phyloP scores from a whole-genome alignment of 2,797 vertebrate genomes.

The Dromococcyx pavoninus region DNA sequence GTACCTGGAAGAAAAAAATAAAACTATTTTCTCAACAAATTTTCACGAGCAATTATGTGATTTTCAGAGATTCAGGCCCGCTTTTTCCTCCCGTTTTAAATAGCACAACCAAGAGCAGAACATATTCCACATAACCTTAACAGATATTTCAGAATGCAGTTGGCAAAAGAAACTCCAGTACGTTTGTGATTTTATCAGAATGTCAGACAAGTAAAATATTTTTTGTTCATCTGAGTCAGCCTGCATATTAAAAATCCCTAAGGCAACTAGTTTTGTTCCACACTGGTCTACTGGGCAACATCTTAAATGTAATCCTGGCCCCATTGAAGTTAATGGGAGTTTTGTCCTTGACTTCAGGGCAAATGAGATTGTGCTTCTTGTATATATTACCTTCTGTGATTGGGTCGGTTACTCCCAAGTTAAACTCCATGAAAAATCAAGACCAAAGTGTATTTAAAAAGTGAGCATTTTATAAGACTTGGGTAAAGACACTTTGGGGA shows the following conservation, averaged over 20 bases:
- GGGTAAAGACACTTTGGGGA: constrained; percentile 54
- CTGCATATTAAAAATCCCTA: neutral
- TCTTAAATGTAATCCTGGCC: neutral
- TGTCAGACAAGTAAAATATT: neutral
- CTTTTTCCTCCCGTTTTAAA: neutral
- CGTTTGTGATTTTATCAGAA: neutral
- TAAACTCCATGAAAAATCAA: constrained; percentile 39
- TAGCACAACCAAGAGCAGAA: neutral
- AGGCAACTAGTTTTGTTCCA: neutral
- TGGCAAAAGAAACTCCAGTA: neutral
- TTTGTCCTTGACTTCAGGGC: constrained; percentile 15
- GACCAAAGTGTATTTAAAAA: neutral
- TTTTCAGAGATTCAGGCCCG: neutral
- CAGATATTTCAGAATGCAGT: neutral
- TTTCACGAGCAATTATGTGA: neutral
- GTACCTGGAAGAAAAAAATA: neutral
- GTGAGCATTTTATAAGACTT: constrained; percentile 29
- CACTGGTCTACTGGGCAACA: neutral
- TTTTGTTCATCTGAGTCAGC: neutral
- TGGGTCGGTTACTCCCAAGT: constrained; percentile 7
- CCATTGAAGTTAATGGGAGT: neutral
- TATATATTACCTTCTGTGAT: neutral
- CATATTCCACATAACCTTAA: neutral
- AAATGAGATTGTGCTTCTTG: neutral
- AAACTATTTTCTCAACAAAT: neutral